Evolutionary conservation across 1,140 invertebrate species (phyloP), one percentile per base, ranked within the genome.

Genomic region (Ceratina australensis): DNA sequence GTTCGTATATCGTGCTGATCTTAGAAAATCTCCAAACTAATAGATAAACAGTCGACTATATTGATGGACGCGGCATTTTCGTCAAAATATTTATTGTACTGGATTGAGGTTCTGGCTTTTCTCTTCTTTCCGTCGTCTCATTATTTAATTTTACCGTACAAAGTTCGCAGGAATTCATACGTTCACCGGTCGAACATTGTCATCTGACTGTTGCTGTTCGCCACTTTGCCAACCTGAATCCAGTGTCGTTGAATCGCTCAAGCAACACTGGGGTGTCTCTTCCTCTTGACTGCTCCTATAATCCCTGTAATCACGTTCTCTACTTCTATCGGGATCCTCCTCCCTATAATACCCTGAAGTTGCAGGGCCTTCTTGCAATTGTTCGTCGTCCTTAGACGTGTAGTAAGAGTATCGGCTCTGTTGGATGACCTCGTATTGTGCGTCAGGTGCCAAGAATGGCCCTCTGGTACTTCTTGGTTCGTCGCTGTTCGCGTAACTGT

Each of bases 351-450:
- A 86, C 26, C 64, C 47, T 0, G 90, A 85, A 22, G 82, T 67
- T 16, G 87, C 61, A 3, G 83, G 82, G 13, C 65, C 81, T 28
- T 89, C 87, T 15, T 89, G 85, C 0, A 86, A 78, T 18, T 90
- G 89, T 56, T 91, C 87, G 68, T 91, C 88, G 13, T 87, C 84
- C n/a, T 90, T 87, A 1, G 89, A 20, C 26, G 76, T 22, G 63
- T 90, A 89, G 28, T 89, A 89, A 0, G 87, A 79, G 52, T 91
- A 92, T 57, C 88, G 85, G 15, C 86, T 81, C 24, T 93, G 92
- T 60, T 92, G 93, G 49, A 94, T 94, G 0, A 94, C 91, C 82
- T 95, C 94, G 81, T 95, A 95, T 76, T 95, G 94, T 5, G 94
- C 94, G 83, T 95, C 94, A 0, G 94, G 94, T 3, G 94, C 93